Evolutionary conservation across 1,140 invertebrate species (phyloP).

Genomic region (Drosophila rufa): DNA sequence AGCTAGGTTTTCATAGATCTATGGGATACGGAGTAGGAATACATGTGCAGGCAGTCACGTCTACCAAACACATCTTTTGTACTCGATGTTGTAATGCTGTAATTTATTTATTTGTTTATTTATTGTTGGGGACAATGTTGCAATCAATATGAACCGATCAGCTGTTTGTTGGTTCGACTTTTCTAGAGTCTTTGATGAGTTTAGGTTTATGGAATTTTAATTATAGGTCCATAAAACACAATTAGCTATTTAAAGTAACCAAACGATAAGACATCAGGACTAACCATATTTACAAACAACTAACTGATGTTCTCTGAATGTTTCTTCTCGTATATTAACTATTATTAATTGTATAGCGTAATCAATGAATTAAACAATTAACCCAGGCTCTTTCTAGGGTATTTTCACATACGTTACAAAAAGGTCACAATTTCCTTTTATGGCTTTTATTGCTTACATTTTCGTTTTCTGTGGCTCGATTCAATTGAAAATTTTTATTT

Average conservation of each 20-base stretch:
- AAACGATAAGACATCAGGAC: too few relatives aligned
- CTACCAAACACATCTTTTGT: constrained; percentile 3
- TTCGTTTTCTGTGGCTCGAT: constrained; percentile 15
- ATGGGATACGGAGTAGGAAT: neutral
- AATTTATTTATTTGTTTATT: constrained; percentile 11
- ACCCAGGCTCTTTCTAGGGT: neutral
- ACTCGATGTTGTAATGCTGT: neutral
- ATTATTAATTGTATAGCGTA: too few relatives aligned
- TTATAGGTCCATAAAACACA: neutral
- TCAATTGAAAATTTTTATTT: constrained; percentile 37
- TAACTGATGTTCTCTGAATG: too few relatives aligned
- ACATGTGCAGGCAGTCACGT: constrained; percentile 31
- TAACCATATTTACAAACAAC: too few relatives aligned
- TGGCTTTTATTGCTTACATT: constrained; percentile 1
- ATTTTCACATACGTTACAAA: neutral
- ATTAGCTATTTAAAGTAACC: neutral
- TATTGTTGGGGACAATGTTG: constrained; percentile 1
- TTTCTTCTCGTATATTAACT: too few relatives aligned
- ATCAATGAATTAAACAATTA: too few relatives aligned
- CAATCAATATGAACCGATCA: constrained; percentile 8
- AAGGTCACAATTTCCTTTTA: neutral
- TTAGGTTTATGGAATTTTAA: neutral
- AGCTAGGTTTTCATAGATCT: neutral
- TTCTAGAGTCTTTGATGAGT: too few relatives aligned
- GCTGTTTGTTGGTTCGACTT: neutral